phyloP scores from a whole-genome alignment of 1,140 invertebrate genomes.

The Aphelenchoides avenae region DNA sequence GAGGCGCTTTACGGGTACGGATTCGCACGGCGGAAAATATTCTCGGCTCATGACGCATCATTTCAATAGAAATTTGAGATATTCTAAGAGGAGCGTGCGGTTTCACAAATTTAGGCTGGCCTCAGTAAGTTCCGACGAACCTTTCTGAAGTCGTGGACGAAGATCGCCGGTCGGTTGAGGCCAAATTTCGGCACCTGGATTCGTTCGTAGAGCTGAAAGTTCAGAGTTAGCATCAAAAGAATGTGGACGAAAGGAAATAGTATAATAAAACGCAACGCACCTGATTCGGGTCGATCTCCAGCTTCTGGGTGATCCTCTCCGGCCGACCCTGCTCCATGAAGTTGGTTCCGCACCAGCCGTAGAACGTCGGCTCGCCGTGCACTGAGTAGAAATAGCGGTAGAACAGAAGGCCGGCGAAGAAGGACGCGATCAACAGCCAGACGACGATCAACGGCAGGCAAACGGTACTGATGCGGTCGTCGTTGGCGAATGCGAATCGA shows the following conservation, averaged over 20 bases:
- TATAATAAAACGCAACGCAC: too few species aligned
- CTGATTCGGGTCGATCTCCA: constrained; percentile 46
- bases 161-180: constrained; percentile 55
- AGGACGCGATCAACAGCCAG: constrained; percentile 28
- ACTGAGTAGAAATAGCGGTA: constrained; percentile 21
- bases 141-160: constrained; percentile 60
- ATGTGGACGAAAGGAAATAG: too few species aligned
- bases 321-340: constrained; percentile 35
- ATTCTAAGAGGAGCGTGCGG: too few species aligned
- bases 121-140: too few species aligned
- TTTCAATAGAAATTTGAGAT: too few species aligned
- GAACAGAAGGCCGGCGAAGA: constrained; percentile 27
- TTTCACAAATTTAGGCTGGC: too few species aligned
- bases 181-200: constrained; percentile 60
- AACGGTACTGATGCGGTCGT: too few species aligned
- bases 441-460: constrained; percentile 19
- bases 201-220: constrained; percentile 52
- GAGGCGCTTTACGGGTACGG: too few species aligned
- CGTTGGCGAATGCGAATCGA: too few species aligned
- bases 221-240: not conserved
- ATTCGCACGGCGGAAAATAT: too few species aligned
- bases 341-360: constrained; percentile 22
- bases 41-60: too few species aligned
- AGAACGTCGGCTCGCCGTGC: constrained; percentile 18
- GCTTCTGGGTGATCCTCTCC: constrained; percentile 56